Base-by-base conservation (phyloP, 2,113 vertebrate genomes). In the Physeter macrocephalus region DNA sequence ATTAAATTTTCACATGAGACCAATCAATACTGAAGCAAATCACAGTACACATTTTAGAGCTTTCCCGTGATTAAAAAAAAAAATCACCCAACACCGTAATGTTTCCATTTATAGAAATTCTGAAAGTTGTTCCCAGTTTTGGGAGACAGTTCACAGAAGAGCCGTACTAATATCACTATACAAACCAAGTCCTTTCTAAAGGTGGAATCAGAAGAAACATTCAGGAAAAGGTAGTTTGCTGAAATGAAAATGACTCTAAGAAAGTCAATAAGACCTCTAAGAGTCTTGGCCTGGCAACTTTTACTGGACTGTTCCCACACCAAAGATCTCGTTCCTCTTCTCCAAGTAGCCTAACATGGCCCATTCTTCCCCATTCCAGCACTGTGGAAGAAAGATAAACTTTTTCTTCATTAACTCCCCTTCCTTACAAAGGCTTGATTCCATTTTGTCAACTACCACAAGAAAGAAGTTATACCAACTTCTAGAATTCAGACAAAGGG, bases 191-290 rank as follows among this genome's bases (percentile, higher is more conserved):
- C 43, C n/a, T 95, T 96, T 94, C 59, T 49, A 74, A 90, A 69
- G 82, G 8, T 25, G 88, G 61, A 89, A 87, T 41, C 31, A 94
- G 62, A 77, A 90, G 93, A 95, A 91, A 41, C 71, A 67, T 82
- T 36, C 71, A 92, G 93, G 81, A 93, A 95, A 94, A 64, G 64
- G 71, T 43, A 77, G 88, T 74, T 83, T 95, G 93, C 61, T 81
- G 90, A 85, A 88, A 95, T 11, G 52, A 95, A 86, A 97, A 93
- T 74, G 39, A 97, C 69, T 92, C 93, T 85, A 88, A 90, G 61
- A 96, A 96, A 90, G 95, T 94, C 87, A 93, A 94, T 72, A 88
- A 4, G 1, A 5, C 62, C 72, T 43, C 75, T 88, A 67, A 93
- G 29, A 90, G 43, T 66, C n/a, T 72, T 88, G 64, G 88, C 85